phyloP scores from a whole-genome alignment of 1,140 invertebrate species.

The Pseudomyrmex flavicornis region DNA sequence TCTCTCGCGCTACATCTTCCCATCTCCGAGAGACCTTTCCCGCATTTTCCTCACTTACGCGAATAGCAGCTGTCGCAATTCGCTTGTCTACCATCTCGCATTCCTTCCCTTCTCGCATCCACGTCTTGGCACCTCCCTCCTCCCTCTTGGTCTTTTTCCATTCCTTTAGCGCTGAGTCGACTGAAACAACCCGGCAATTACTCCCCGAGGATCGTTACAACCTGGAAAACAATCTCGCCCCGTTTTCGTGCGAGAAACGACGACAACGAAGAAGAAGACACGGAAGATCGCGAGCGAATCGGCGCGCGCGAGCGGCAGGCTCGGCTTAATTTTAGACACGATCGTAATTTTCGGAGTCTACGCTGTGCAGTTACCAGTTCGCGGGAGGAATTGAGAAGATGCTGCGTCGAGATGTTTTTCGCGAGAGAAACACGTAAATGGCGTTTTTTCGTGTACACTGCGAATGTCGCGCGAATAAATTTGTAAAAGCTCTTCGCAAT shows the following conservation, averaged over 20 bases:
- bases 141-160: constrained; percentile 41
- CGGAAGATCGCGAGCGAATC: constrained; percentile 20
- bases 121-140: constrained; percentile 19
- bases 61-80: constrained; percentile 43
- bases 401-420: background rate
- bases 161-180: constrained; percentile 77
- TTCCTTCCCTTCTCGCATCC: background rate
- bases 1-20: background rate
- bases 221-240: constrained; percentile 77
- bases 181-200: constrained; percentile 81
- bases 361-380: constrained; percentile 13
- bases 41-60: constrained; percentile 23
- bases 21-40: constrained; percentile 8
- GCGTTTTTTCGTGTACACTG: background rate
- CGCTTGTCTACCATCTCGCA: constrained; percentile 39
- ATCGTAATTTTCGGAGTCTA: constrained; percentile 42
- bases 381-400: constrained; percentile 3
- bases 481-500: background rate
- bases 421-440: constrained; percentile 4
- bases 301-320: background rate
- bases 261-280: constrained; percentile 43
- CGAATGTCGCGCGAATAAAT: background rate
- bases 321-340: constrained; percentile 48
- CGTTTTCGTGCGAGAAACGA: constrained; percentile 49
- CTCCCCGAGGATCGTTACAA: constrained; percentile 79